Conservation (phyloP, 53 echinoderm and acorn worm genomes). For the Pentamera pediparva region DNA sequence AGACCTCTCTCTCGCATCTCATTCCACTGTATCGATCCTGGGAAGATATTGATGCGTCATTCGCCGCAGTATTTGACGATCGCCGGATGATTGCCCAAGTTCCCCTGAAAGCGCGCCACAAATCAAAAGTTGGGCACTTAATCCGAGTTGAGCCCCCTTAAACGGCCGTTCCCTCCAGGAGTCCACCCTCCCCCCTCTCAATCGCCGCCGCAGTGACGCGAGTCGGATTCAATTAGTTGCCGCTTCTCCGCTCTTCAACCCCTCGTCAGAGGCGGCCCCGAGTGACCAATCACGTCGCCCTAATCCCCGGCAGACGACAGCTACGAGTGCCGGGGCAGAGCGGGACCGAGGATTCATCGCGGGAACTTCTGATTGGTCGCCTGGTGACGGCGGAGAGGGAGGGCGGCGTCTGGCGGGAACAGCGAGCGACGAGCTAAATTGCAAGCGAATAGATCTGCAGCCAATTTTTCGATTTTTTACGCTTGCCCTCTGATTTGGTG, state of each 20-base stretch:
- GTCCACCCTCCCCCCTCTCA: conserved; percentile 25
- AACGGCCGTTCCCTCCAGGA: conserved; percentile 4
- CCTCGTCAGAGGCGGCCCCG: conserved; percentile 10
- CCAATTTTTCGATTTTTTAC: conserved; percentile 49
- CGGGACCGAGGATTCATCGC: not conserved
- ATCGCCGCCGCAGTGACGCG: conserved; percentile 9
- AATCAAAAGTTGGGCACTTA: conserved; percentile 30
- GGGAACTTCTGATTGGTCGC: conserved; percentile 25
- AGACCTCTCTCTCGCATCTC: not conserved
- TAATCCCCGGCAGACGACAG: not conserved
- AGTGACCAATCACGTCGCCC: conserved; percentile 1
- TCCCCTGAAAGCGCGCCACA: conserved; percentile 27
- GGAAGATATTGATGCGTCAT: conserved; percentile 29
- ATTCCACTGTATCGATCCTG: conserved; percentile 8
- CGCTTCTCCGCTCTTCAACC: conserved; percentile 10
- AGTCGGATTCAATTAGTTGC: conserved; percentile 4
- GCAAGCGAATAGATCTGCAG: conserved; percentile 52
- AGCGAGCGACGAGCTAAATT: conserved; percentile 25
- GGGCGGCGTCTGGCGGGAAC: conserved; percentile 1
- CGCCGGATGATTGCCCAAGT: conserved; percentile 33
- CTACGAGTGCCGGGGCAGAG: not conserved
- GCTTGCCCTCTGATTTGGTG: conserved; percentile 69
- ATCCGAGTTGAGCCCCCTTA: conserved; percentile 37
- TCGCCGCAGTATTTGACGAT: conserved; percentile 14
- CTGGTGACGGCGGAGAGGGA: conserved; percentile 6